Percentiles rank a stretch among this genome's conserved stretches.
These are phyloP conservation scores for Albula goreensis DNA, from an alignment of 2,113 vertebrate species.

Conservation along the genomic window DNA sequence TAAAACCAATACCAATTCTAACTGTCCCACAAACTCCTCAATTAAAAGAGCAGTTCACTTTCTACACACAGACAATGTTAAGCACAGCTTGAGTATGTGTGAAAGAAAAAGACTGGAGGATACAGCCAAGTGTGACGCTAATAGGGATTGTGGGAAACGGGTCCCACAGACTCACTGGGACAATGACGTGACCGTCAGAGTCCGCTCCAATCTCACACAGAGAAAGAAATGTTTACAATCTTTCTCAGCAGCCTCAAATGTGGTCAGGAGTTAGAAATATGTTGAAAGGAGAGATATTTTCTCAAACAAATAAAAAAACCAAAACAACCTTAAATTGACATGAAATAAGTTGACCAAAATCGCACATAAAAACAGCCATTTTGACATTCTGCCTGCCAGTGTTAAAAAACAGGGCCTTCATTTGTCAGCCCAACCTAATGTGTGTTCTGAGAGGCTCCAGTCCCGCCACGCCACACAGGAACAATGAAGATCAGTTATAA, in stretches of 20 bases:
- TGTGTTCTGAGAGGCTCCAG: neutral
- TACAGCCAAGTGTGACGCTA: neutral
- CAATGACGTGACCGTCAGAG: neutral
- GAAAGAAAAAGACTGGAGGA: neutral
- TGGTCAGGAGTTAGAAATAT: slow-evolving; percentile 8
- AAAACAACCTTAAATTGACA: neutral
- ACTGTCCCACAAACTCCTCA: too few species aligned
- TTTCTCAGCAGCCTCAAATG: slow-evolving; percentile 4
- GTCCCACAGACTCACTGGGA: neutral
- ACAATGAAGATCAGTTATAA: too few species aligned
- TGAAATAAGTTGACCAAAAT: neutral
- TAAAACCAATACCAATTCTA: too few species aligned
- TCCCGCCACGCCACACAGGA: neutral
- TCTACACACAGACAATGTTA: too few species aligned
- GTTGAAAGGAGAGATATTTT: neutral
- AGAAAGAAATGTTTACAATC: neutral
- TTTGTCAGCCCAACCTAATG: neutral
- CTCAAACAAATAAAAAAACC: slow-evolving; percentile 28
- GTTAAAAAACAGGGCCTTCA: neutral
- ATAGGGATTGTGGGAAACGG: neutral
- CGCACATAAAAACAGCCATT: neutral
- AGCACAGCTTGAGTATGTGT: neutral
- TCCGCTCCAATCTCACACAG: neutral
- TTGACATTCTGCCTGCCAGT: neutral
- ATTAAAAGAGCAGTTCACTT: too few species aligned